Evolutionary conservation across 2,888 invertebrate species (phyloP).

Genomic region (Dysmachus trigonus): DNA sequence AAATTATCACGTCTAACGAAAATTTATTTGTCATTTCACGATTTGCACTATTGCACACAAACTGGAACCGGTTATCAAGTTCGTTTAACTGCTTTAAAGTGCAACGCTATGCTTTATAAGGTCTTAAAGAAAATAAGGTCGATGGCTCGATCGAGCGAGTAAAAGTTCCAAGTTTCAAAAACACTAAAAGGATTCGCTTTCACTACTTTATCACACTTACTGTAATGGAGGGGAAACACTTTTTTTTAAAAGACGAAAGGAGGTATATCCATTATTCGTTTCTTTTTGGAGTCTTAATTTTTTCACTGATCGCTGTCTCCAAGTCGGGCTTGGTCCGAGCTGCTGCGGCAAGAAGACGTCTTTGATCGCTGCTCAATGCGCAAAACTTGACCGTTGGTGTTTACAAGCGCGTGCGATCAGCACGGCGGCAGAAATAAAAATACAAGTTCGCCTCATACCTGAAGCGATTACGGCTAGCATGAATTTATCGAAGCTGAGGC

Average conservation of each 20-base stretch:
- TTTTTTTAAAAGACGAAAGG: background rate
- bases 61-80: constrained; percentile 35
- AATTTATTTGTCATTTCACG: constrained; percentile 23
- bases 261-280: background rate
- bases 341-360: background rate
- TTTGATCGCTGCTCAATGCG: background rate
- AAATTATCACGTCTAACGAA: background rate
- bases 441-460: background rate
- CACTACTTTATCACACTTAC: background rate
- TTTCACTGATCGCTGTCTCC: background rate
- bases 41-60: constrained; percentile 4
- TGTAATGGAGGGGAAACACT: background rate
- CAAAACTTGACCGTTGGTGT: constrained; percentile 14
- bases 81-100: constrained; percentile 12
- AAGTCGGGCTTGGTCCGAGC: background rate
- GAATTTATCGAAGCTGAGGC: background rate
- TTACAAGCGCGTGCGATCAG: constrained; percentile 18
- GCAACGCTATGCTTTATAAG: background rate
- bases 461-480: background rate
- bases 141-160: background rate
- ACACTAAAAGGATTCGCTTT: background rate
- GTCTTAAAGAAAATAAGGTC: background rate
- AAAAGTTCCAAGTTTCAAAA: background rate
- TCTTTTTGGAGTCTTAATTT: background rate
- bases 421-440: background rate